A percentile compares a stretch with the other conserved stretches of the same genome.
Conservation (phyloP, 2,888 invertebrate genomes). For the Scotopteryx bipunctaria region DNA sequence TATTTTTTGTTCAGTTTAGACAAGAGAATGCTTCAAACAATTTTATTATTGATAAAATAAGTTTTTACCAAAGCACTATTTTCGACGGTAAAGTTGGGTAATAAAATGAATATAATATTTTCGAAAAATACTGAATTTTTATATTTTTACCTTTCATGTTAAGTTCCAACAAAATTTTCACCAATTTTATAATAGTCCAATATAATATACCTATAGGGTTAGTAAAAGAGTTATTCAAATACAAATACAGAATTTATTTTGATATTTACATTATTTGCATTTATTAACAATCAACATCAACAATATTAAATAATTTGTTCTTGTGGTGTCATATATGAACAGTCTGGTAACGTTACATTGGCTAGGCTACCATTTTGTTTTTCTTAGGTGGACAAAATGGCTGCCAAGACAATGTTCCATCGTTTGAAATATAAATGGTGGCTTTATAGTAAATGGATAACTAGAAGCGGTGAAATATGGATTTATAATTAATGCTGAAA, state of each 20-base stretch:
- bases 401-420: conserved; percentile 63
- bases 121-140: conserved; percentile 10
- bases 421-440: conserved; percentile 60
- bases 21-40: background rate
- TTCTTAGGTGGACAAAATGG: conserved; percentile 48
- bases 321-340: conserved; percentile 80
- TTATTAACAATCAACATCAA: conserved; percentile 92
- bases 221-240: conserved; percentile 82
- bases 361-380: conserved; percentile 50
- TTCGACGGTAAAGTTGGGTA: conserved; percentile 24
- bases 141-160: too few relatives aligned
- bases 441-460: conserved; percentile 60
- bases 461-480: conserved; percentile 75
- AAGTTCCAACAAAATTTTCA: background rate
- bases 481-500: conserved; percentile 55
- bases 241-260: conserved; percentile 88
- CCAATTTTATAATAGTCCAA: too few relatives aligned
- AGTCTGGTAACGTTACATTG: conserved; percentile 70
- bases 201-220: conserved; percentile 8
- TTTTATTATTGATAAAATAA: conserved; percentile 3
- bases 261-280: conserved; percentile 90
- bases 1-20: conserved; percentile 14
- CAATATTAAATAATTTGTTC: conserved; percentile 86
- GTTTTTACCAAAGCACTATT: conserved; percentile 20
- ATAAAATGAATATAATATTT: conserved; percentile 24